Base-by-base conservation (phyloP, 1,140 invertebrate genomes). In the Drosophila funebris region DNA sequence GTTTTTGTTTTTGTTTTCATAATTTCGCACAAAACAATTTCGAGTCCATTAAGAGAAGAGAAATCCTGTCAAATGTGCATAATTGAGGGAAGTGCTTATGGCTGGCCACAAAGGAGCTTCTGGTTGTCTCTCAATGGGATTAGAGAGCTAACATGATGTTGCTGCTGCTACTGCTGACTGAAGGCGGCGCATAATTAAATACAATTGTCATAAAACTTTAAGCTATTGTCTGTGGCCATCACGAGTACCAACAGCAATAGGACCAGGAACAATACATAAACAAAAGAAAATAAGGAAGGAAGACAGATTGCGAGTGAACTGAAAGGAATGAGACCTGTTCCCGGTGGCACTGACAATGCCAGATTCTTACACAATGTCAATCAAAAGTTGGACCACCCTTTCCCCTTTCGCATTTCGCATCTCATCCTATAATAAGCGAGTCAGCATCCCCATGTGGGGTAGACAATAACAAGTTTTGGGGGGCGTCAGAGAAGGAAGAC, bases 141-240 rank as follows among this genome's bases (percentile, higher is more conserved):
- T 54, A 37, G 37, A 14, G 27, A 20, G 52, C 54, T 37, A 39
- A 37, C 43, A 36, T 14, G 31, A 48, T 31, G 29, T 7, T 13
- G 29, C 24, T 24, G n/a, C 2, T 5, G 27, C 2, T n/a, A n/a
- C 5, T 16, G 29, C 8, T 48, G 53, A 56, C 11, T 36, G 43
- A 22, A 36, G 20, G 46, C 64, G 67, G 53, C 81, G 80, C 80
- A 84, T 84, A 84, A 84, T 84, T 84, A 84, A 76, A 84, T 80
- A 78, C 81, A 84, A 84, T 85, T 85, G 76, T 78, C 67, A 71
- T 66, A 75, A 76, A 85, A 67, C 81, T 84, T 75, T 58, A 78
- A 73, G 81, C 80, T 76, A 64, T 84, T 85, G 81, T 84, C 71
- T 61, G 71, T 29, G 44, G 57, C 37, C 48, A 43, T 46, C 9